Evolutionary conservation across 2,113 vertebrate species (phyloP), one percentile per base, ranked within the genome.

Genomic region (Carassius auratus): DNA sequence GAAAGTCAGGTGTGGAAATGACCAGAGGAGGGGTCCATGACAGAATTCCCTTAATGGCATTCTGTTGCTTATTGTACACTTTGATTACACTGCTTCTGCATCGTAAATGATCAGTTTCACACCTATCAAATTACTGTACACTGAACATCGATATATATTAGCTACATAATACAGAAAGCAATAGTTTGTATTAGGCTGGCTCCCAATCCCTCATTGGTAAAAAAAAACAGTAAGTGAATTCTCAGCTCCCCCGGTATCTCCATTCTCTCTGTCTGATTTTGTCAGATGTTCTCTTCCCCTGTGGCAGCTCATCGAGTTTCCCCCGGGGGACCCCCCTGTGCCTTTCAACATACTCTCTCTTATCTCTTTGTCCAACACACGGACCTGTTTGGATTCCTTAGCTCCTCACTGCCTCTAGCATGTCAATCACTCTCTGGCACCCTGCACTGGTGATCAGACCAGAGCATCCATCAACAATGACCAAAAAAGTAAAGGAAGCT

Each of bases 351-450:
- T 45, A 21, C 59, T 21, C 73, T 55, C 69, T 30, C 77, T 85
- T 87, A 87, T 87, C 86, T 85, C 83, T 74, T 76, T 59, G 86
- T 81, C 76, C 73, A 84, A 78, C 69, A 84, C 82, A 42, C 21
- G 10, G 81, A 78, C 55, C 59, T 36, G 82, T 79, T 81, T 79
- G 57, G 68, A 26, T 76, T 73, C 36, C 48, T 73, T 36, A 71
- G 66, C 76, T 50, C 71, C 73, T 64, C 14, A 8, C 75, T 77
- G 57, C 78, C 76, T 33, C 66, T 59, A 64, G 10, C 68, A 48
- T 81, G 55, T 62, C 85, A 81, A 48, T 81, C 85, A 81, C 75
- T 77, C 33, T 68, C 33, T 73, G 81, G 50, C 30, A 73, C 12
- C 50, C 50, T 23, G 66, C 66, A 59, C 62, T 66, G 62, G 30